Percentiles rank a stretch among this genome's conserved stretches.
Evolutionary conservation across 2,113 vertebrate species (phyloP).

Genomic region (Etheostoma spectabile): DNA sequence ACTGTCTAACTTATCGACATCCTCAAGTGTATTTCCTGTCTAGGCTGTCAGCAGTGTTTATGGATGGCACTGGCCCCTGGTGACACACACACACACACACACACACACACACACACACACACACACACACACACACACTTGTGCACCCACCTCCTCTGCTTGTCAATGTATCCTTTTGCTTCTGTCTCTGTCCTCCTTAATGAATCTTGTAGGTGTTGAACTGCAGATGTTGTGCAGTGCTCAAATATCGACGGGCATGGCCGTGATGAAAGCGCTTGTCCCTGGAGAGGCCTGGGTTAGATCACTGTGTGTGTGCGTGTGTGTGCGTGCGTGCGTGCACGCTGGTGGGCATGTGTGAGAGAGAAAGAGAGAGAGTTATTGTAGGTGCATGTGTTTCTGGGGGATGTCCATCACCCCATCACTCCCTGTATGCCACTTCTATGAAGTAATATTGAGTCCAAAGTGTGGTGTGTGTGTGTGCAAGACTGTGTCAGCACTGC

Average conservation of each 20-base stretch:
- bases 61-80: conserved; percentile 59
- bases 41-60: conserved; percentile 71
- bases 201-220: conserved; percentile 66
- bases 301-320: conserved; percentile 13
- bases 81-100: conserved; percentile 49
- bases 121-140: conserved; percentile 26
- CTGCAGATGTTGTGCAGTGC: conserved; percentile 52
- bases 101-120: conserved; percentile 19
- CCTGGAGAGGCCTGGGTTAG: conserved; percentile 32
- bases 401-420: conserved; percentile 29
- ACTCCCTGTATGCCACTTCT: conserved; percentile 22
- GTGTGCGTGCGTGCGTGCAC: neutral
- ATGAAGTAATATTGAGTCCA: conserved; percentile 33
- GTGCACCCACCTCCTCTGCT: conserved; percentile 25
- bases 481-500: too few species aligned
- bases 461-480: conserved; percentile 16
- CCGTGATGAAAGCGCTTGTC: conserved; percentile 49
- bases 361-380: conserved; percentile 9
- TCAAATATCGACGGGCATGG: conserved; percentile 50
- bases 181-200: conserved; percentile 59
- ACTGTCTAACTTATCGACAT: conserved; percentile 73
- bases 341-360: neutral
- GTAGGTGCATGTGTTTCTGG: conserved; percentile 31
- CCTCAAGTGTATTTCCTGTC: conserved; percentile 79
- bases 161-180: conserved; percentile 55